A percentile compares a stretch with the other conserved stretches of the same genome.
phyloP scores from a whole-genome alignment of 2,888 invertebrate genomes.

The Zeuzera pyrina region DNA sequence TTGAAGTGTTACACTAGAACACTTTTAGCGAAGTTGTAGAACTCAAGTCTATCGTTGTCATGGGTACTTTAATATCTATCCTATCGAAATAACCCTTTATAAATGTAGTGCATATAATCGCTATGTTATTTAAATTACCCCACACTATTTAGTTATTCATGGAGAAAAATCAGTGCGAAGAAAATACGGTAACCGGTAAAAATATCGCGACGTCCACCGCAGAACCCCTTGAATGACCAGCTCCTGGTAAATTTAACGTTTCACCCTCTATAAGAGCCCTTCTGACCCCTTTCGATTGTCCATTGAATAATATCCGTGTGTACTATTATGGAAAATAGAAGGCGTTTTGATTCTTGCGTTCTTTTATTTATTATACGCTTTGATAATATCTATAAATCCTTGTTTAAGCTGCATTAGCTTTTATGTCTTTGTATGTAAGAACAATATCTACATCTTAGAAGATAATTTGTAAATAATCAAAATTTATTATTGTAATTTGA shows the following conservation, averaged over 20 bases:
- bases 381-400: slow-evolving; percentile 56
- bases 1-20: too few species aligned
- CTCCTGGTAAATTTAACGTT: slow-evolving; percentile 51
- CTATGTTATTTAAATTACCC: not conserved
- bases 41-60: too few species aligned
- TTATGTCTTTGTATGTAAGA: too few species aligned
- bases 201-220: slow-evolving; percentile 60
- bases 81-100: too few species aligned
- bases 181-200: slow-evolving; percentile 55
- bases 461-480: too few species aligned
- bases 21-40: too few species aligned
- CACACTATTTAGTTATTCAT: slow-evolving; percentile 25
- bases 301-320: slow-evolving; percentile 40
- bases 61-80: too few species aligned
- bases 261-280: slow-evolving; percentile 27
- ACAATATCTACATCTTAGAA: too few species aligned
- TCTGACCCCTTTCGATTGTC: slow-evolving; percentile 35
- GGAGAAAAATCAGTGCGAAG: slow-evolving; percentile 56
- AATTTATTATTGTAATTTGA: too few species aligned
- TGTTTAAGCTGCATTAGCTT: slow-evolving; percentile 58
- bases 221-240: slow-evolving; percentile 54
- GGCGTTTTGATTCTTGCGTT: slow-evolving; percentile 51
- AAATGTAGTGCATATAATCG: too few species aligned
- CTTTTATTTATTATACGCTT: slow-evolving; percentile 51
- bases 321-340: slow-evolving; percentile 48